These are phyloP conservation scores for Thecophora atra DNA, from an alignment of 2,888 invertebrate genomes.

Conservation along the genomic window DNA sequence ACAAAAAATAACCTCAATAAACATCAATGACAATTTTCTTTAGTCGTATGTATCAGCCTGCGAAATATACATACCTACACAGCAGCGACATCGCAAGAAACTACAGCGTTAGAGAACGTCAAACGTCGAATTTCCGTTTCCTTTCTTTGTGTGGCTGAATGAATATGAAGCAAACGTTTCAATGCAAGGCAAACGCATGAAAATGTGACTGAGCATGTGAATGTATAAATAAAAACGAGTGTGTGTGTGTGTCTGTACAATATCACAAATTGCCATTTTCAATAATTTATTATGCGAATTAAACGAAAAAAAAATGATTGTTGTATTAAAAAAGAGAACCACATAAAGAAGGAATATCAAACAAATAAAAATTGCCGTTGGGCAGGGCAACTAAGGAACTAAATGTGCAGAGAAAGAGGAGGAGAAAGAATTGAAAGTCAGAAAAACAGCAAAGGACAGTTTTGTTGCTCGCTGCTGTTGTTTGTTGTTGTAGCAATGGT, in stretches of 20 bases:
- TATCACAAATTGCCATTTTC: slow-evolving; percentile 45
- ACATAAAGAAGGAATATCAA: not conserved
- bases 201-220: not conserved
- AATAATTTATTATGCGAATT: slow-evolving; percentile 45
- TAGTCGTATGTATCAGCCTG: not conserved
- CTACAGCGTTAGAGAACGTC: slow-evolving; percentile 18
- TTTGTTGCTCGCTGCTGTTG: not conserved
- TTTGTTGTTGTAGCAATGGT: no score
- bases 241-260: slow-evolving; percentile 24
- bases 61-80: not conserved
- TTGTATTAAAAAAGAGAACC: slow-evolving; percentile 34
- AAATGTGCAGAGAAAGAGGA: not conserved
- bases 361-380: not conserved
- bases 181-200: not conserved
- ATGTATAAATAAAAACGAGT: not conserved
- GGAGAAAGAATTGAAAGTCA: not conserved
- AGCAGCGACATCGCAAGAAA: not conserved
- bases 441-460: not conserved
- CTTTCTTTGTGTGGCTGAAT: not conserved
- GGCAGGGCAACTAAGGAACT: not conserved
- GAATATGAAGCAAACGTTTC: slow-evolving; percentile 11
- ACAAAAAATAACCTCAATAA: slow-evolving; percentile 17
- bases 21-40: slow-evolving; percentile 10
- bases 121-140: slow-evolving; percentile 40
- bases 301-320: slow-evolving; percentile 34